Percentiles rank a stretch among this genome's conserved stretches.
Evolutionary conservation across 1,140 invertebrate species (phyloP).

Genomic region (Leptinotarsa undecemlineata): DNA sequence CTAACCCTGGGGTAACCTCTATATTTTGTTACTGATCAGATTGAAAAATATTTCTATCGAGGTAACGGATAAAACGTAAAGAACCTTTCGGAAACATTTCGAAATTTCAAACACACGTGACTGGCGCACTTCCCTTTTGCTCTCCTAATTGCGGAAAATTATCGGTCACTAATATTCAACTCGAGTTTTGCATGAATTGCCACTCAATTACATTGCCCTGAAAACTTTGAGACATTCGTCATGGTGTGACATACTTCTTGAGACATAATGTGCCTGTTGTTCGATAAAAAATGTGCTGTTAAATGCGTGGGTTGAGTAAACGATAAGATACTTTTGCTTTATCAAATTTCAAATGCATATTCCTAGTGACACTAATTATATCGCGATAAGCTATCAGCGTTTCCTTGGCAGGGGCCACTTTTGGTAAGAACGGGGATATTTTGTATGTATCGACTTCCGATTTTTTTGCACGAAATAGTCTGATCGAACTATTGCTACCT

Average conservation of each 20-base stretch:
- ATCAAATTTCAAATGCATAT: conserved; percentile 26
- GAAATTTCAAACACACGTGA: too few relatives aligned
- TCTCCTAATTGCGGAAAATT: too few relatives aligned
- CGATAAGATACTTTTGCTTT: conserved; percentile 28
- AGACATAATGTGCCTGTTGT: background rate
- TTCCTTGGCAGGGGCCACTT: conserved; percentile 11
- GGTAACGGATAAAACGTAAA: too few relatives aligned
- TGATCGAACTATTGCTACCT: background rate
- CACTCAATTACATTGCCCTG: background rate
- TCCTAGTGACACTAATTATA: conserved; percentile 28
- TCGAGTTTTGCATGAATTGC: too few relatives aligned
- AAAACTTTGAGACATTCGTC: background rate
- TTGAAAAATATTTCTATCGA: too few relatives aligned
- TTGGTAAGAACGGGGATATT: background rate
- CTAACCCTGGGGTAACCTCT: too few relatives aligned
- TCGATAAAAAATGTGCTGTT: conserved; percentile 26
- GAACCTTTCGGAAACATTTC: too few relatives aligned
- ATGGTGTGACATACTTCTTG: conserved; percentile 7
- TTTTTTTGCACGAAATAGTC: too few relatives aligned
- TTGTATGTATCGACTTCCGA: background rate
- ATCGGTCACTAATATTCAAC: too few relatives aligned
- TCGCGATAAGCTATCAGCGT: conserved; percentile 27
- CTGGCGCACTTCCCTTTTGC: too few relatives aligned
- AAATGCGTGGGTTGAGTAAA: conserved; percentile 31
- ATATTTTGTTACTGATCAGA: too few relatives aligned